phyloP scores from a whole-genome alignment of 2,797 vertebrate genomes.

The Acomys russatus region DNA sequence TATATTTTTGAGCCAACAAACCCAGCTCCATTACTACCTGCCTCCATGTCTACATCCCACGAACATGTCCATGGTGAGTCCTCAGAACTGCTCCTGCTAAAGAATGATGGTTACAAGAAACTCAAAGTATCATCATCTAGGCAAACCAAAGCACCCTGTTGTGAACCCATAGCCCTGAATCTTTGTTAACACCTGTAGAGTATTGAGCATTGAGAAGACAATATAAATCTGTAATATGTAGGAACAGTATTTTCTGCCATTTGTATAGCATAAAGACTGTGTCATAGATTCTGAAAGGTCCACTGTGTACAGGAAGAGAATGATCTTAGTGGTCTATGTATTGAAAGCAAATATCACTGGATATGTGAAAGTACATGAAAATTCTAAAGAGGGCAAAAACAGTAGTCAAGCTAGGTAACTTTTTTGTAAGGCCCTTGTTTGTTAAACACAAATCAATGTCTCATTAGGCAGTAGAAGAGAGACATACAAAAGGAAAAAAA shows the following conservation, averaged over 20 bases:
- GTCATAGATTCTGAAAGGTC: neutral
- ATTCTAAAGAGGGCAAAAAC: neutral
- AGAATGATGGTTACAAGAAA: neutral
- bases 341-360: neutral
- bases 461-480: neutral
- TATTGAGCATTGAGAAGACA: neutral
- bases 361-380: neutral
- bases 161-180: neutral
- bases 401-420: neutral
- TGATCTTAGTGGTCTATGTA: neutral
- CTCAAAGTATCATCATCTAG: neutral
- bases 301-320: neutral
- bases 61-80: neutral
- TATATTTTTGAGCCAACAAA: neutral
- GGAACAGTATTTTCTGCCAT: neutral
- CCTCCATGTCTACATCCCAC: neutral
- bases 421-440: neutral
- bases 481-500: neutral
- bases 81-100: neutral
- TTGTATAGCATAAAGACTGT: neutral
- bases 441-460: neutral
- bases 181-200: neutral
- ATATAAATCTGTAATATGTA: neutral
- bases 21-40: neutral
- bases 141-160: neutral